A percentile compares a stretch with the other conserved stretches of the same genome.
Evolutionary conservation across 2,888 invertebrate species (phyloP).

Genomic region (Cenopis cana): DNA sequence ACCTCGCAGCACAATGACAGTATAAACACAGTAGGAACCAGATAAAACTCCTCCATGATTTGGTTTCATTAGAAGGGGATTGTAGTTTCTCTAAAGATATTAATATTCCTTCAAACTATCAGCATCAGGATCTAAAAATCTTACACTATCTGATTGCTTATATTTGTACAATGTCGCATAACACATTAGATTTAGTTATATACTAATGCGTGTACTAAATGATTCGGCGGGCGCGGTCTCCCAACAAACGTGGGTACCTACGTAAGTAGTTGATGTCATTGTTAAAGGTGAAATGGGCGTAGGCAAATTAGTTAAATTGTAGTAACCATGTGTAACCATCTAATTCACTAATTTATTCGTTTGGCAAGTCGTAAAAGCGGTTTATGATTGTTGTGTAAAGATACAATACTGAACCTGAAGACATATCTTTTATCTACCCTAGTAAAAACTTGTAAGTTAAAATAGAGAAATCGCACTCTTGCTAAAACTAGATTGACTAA

Average conservation of each 20-base stretch:
- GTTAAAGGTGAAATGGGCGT: constrained; percentile 24
- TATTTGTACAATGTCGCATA: background rate
- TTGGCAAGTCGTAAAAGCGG: constrained; percentile 9
- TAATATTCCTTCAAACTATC: background rate
- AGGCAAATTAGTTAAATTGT: constrained; percentile 3
- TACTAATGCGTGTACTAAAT: constrained; percentile 28
- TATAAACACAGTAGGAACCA: background rate
- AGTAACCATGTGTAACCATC: background rate
- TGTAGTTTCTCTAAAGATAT: too few relatives aligned
- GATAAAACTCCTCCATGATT: too few relatives aligned
- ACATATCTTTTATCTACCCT: background rate
- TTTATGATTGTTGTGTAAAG: constrained; percentile 1
- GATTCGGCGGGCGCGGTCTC: constrained; percentile 35
- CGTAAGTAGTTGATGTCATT: constrained; percentile 20
- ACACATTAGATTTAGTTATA: background rate
- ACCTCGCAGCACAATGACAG: background rate
- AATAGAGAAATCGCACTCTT: too few relatives aligned
- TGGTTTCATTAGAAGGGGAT: background rate
- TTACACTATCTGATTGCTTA: too few relatives aligned
- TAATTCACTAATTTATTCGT: constrained; percentile 1
- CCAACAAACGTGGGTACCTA: constrained; percentile 5
- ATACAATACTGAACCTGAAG: background rate
- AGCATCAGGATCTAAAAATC: background rate
- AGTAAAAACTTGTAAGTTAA: too few relatives aligned
- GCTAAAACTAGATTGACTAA: too few relatives aligned